Percentiles rank a stretch among this genome's conserved stretches.
These are phyloP conservation scores for Tyrannus savana DNA, from an alignment of 2,113 vertebrate genomes.

Conservation along the genomic window DNA sequence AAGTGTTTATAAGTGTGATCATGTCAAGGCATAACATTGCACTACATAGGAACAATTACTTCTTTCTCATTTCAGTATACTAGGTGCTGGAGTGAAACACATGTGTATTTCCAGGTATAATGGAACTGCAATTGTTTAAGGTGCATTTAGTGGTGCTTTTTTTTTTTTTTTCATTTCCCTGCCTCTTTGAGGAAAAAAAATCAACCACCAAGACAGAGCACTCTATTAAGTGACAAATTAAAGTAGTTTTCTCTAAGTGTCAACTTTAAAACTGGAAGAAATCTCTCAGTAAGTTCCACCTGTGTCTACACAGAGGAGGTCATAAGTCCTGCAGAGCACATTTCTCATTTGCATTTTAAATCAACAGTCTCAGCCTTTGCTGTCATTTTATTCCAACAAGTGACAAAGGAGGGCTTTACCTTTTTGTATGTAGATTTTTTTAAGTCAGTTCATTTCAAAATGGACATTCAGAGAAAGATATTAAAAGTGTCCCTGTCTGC, in stretches of 20 bases:
- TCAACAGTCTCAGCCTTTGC: neutral
- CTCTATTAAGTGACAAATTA: neutral
- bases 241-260: neutral
- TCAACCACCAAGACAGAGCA: neutral
- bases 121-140: neutral
- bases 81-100: neutral
- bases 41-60: neutral
- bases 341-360: slow-evolving; percentile 57
- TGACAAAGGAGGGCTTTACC: neutral
- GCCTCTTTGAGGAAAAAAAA: neutral
- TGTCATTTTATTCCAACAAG: slow-evolving; percentile 20
- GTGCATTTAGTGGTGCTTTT: neutral
- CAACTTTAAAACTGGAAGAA: slow-evolving; percentile 2
- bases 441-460: neutral
- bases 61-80: neutral
- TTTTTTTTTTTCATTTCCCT: neutral
- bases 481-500: neutral
- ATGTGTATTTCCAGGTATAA: neutral
- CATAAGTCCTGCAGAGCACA: neutral
- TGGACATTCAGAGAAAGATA: neutral
- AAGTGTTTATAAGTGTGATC: neutral
- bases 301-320: neutral
- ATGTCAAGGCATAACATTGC: neutral
- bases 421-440: neutral
- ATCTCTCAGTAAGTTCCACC: neutral